These are phyloP conservation scores for Danio rerio DNA, from an alignment of 2,113 vertebrate genomes.

Conservation along the genomic window GRCz12tu NC_133178.1:42649501-42650000, in stretches of 20 bases:
- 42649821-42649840: slow-evolving; percentile 39
- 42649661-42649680: slow-evolving; percentile 59
- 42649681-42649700: slow-evolving; percentile 50
- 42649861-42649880: neutral
- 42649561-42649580: slow-evolving; percentile 75
- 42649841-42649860: slow-evolving; percentile 18
- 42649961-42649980: slow-evolving; percentile 31
- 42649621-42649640: slow-evolving; percentile 64
- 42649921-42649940: neutral
- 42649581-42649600: slow-evolving; percentile 55
- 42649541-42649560: slow-evolving; percentile 58
- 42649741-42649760: slow-evolving; percentile 37
- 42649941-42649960: slow-evolving; percentile 2
- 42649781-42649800: slow-evolving; percentile 1
- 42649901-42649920: neutral
- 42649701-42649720: slow-evolving; percentile 62
- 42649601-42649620: slow-evolving; percentile 42
- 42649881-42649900: neutral
- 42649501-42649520: neutral
- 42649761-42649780: slow-evolving; percentile 27
- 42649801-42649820: slow-evolving; percentile 1
- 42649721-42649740: slow-evolving; percentile 51
- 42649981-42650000: slow-evolving; percentile 30
- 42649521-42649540: slow-evolving; percentile 27
- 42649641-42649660: slow-evolving; percentile 61